Evolutionary conservation across 1,140 invertebrate genomes (phyloP).

Genomic region (Dreissena polymorpha): DNA sequence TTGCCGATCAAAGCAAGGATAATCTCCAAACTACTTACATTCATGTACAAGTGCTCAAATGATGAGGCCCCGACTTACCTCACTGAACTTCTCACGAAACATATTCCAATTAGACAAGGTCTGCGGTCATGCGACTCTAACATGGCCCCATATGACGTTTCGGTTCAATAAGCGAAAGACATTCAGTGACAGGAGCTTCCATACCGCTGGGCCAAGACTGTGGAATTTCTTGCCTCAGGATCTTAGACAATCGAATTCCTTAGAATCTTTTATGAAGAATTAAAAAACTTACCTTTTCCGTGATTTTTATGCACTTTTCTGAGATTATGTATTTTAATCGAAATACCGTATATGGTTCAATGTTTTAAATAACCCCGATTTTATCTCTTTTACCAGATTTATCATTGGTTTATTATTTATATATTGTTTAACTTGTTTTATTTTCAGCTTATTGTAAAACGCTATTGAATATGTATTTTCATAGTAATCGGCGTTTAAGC

Average conservation of each 20-base stretch:
- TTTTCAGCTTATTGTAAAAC: too few species aligned
- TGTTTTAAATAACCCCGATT: too few species aligned
- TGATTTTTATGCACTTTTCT: too few species aligned
- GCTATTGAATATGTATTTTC: too few species aligned
- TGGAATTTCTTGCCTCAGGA: constrained; percentile 1
- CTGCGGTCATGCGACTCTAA: neutral
- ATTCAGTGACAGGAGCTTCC: constrained; percentile 4
- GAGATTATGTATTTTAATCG: too few species aligned
- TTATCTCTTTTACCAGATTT: too few species aligned
- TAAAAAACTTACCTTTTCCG: too few species aligned
- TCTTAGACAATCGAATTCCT: neutral
- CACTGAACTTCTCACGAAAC: constrained; percentile 4
- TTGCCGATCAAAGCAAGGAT: constrained; percentile 29
- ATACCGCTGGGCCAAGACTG: neutral
- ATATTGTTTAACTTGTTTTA: too few species aligned
- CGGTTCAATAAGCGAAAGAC: constrained; percentile 7
- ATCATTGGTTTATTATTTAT: too few species aligned
- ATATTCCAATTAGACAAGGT: neutral
- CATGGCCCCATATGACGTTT: neutral
- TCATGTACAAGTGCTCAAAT: constrained; percentile 7
- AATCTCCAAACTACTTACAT: neutral
- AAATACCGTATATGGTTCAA: too few species aligned
- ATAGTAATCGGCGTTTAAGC: too few species aligned
- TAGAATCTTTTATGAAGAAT: constrained; percentile 4
- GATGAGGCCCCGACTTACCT: constrained; percentile 6